Base-by-base conservation (phyloP, 2,888 invertebrate species). In the Glyphotaelius pellucidus region DNA sequence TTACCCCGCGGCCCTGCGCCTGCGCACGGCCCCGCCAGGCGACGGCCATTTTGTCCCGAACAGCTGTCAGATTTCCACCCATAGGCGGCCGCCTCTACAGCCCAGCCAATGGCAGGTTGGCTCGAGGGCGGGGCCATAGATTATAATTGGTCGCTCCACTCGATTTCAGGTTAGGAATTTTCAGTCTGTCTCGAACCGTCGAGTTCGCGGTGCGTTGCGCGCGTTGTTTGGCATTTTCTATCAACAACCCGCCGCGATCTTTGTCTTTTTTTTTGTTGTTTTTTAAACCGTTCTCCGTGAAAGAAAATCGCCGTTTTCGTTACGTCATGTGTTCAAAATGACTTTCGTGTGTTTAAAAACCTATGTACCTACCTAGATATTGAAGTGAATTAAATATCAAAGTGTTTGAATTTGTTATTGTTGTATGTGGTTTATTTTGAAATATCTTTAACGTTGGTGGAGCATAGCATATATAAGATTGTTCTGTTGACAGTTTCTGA, bases 1-100 rank as follows among this genome's bases (percentile, higher is more conserved):
- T 84, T 90, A 81, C 80, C 90, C 52, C 31, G 35, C 42, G 31
- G 47, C 47, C 38, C 67, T 9, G 67, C 38, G 42, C 30, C 86
- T 25, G 91, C 80, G 91, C 88, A 67, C 12, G 67, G n/a, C 83
- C 52, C 42, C 38, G 35, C 80, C 83, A 52, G 85, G 12, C 38
- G 87, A 89, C 91, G 89, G 89, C 91, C 91, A 91, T 91, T 81
- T 91, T 91, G 91, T 89, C n/a, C 32, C 80, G 83, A 89, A 89
- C 91, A 89, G 89, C 89, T 91, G 91, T 84, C 67, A 89, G 80
- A 9, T 52, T 42, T 89, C 87, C 91, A 31, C 32, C 67, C 31
- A n/a, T 47, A 30, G 91, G 91, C 91, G 91, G 88, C 47, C 84
- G 83, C 85, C 31, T 35, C 0, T n/a, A n/a, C 83, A 52, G 38